Evolutionary conservation across 1,140 invertebrate species (phyloP), one percentile per base, ranked within the genome.

Genomic region (Drosophila quadrilineata): DNA sequence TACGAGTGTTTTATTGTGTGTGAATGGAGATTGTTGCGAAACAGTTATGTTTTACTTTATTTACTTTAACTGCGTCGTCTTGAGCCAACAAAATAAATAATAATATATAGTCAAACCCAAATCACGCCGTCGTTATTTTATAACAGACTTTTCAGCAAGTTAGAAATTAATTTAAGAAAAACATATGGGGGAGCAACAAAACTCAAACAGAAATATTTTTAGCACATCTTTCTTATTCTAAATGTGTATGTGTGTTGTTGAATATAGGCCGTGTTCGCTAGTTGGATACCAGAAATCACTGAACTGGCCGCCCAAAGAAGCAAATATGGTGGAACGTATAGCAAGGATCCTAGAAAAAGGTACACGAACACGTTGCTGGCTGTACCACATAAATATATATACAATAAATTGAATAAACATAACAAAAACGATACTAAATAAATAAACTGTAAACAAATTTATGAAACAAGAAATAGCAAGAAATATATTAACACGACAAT

Each of bases 261-360:
- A 87, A 76, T 88, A 75, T 96, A 97, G 96, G 96, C 96, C 93
- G 96, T 98, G 94, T 98, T 99, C 95, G 97, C 97, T 93, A 98
- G 96, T 94, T 98, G 96, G 96, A 98, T 99, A 92, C 98, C 98
- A 91, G 98, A 99, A 94, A 98, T 99, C 93, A 97, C 96, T 91
- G 97, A 98, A 93, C 95, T 99, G 92, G 95, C 98, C 92, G 97
- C 97, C 91, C 96, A 97, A 93, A 94, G 97, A 91, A 95, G 96
- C 93, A 98, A 98, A 94, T 98, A 98, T 94, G 97, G 97, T 93
- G 97, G 97, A 92, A 95, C 96, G 91, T 98, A 97, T 94, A 98
- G 95, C 93, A 96, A 97, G 93, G 97, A 98, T 94, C 94, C 96
- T 93, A 96, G 97, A 94, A 96, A 96, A 95, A 97, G 96, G 97